Conservation (phyloP, 2,797 vertebrate species). For the Sebastiscus tertius region DNA sequence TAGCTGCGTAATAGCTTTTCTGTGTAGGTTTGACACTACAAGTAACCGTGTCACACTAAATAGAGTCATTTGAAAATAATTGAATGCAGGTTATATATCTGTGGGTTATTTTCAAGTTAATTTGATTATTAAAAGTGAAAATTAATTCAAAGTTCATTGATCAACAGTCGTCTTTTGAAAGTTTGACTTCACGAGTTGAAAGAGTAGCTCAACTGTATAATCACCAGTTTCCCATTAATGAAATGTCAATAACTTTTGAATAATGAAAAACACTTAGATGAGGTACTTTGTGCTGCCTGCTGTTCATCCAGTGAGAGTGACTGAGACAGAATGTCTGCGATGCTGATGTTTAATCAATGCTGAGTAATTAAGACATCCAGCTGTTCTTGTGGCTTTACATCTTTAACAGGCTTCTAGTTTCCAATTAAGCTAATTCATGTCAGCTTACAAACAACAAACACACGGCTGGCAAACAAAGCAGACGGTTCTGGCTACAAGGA, state of each 20-base stretch:
- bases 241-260: constrained; percentile 30
- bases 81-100: background rate
- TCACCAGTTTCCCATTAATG: constrained; percentile 14
- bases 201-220: background rate
- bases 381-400: constrained; percentile 42
- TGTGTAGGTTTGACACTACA: background rate
- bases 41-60: background rate
- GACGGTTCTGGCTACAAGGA: background rate
- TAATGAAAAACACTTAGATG: constrained; percentile 12
- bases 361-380: constrained; percentile 51
- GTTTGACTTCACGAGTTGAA: background rate
- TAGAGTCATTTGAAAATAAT: background rate
- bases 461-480: background rate
- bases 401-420: constrained; percentile 41
- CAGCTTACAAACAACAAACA: constrained; percentile 18
- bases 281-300: constrained; percentile 23
- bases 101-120: background rate
- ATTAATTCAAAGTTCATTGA: background rate
- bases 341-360: constrained; percentile 52
- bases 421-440: constrained; percentile 53
- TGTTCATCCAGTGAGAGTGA: constrained; percentile 21
- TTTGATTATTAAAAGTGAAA: background rate
- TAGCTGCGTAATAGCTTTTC: background rate
- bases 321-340: constrained; percentile 27
- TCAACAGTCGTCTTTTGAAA: background rate